These are phyloP conservation scores for Pao palembangensis DNA, from an alignment of 2,113 vertebrate species.

Conservation along the genomic window DNA sequence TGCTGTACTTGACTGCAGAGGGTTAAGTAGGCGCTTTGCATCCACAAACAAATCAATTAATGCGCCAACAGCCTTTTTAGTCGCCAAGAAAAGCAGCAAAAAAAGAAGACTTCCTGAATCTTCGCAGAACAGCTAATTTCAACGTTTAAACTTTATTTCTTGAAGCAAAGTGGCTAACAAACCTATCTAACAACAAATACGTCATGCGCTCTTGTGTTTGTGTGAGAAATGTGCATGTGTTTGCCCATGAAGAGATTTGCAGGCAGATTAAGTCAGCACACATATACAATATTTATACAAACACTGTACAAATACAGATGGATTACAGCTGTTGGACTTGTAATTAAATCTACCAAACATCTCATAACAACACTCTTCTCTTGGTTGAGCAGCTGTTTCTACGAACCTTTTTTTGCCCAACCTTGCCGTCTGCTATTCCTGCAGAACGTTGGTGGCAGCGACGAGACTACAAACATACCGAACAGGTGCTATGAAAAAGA, in stretches of 20 bases:
- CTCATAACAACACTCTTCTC: neutral
- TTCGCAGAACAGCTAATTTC: neutral
- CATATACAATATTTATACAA: slow-evolving; percentile 33
- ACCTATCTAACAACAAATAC: neutral
- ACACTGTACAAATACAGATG: slow-evolving; percentile 34
- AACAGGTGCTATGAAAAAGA: slow-evolving; percentile 40
- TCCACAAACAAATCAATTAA: slow-evolving; percentile 25
- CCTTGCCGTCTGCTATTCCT: slow-evolving; percentile 20
- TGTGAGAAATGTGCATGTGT: slow-evolving; percentile 4
- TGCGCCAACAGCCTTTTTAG: slow-evolving; percentile 16
- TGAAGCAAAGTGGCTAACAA: neutral
- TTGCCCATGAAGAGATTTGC: slow-evolving; percentile 4
- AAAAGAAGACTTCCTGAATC: neutral
- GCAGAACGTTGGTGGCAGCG: slow-evolving; percentile 45
- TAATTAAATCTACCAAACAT: slow-evolving; percentile 31
- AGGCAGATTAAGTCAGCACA: slow-evolving; percentile 11
- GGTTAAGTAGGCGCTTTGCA: slow-evolving; percentile 25
- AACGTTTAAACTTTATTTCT: neutral
- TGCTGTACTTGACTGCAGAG: slow-evolving; percentile 2
- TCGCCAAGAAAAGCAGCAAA: slow-evolving; percentile 3
- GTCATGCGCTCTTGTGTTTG: slow-evolving; percentile 5
- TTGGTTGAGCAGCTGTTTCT: slow-evolving; percentile 2
- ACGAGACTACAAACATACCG: slow-evolving; percentile 31
- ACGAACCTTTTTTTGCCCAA: slow-evolving; percentile 43
- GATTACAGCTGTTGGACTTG: slow-evolving; percentile 17